Percentiles rank a stretch among this genome's conserved stretches.
These are phyloP conservation scores for Dinomys branickii DNA, from an alignment of 2,113 vertebrate genomes.

Conservation along the genomic window DNA sequence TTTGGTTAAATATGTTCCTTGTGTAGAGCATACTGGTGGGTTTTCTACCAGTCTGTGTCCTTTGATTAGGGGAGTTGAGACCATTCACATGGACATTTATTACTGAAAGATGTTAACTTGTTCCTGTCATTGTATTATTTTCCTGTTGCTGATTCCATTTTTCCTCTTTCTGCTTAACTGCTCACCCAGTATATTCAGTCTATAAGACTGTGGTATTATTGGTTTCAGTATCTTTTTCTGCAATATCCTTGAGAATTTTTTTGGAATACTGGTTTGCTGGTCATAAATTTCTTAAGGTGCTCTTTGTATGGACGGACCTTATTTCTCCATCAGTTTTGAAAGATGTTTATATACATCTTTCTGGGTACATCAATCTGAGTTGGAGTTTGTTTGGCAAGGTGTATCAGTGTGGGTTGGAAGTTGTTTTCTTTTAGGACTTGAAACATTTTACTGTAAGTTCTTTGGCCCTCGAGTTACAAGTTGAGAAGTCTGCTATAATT, in stretches of 20 bases:
- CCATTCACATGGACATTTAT: not conserved
- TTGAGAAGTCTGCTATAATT: not conserved
- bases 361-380: not conserved
- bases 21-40: not conserved
- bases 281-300: not conserved
- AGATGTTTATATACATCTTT: not conserved
- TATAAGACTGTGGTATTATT: not conserved
- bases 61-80: not conserved
- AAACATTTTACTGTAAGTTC: not conserved
- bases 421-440: not conserved
- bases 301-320: not conserved
- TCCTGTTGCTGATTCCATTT: not conserved
- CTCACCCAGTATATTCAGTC: not conserved
- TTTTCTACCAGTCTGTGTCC: not conserved
- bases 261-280: not conserved
- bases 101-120: not conserved
- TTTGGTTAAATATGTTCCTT: not conserved
- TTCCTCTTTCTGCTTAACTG: not conserved
- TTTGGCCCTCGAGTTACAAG: not conserved
- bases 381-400: not conserved
- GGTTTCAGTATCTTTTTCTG: not conserved
- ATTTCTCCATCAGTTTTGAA: not conserved
- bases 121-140: not conserved
- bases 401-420: not conserved
- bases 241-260: not conserved